A percentile compares a stretch with the other conserved stretches of the same genome.
phyloP scores from a whole-genome alignment of 1,140 invertebrate genomes.

The Magallana gigas region DNA sequence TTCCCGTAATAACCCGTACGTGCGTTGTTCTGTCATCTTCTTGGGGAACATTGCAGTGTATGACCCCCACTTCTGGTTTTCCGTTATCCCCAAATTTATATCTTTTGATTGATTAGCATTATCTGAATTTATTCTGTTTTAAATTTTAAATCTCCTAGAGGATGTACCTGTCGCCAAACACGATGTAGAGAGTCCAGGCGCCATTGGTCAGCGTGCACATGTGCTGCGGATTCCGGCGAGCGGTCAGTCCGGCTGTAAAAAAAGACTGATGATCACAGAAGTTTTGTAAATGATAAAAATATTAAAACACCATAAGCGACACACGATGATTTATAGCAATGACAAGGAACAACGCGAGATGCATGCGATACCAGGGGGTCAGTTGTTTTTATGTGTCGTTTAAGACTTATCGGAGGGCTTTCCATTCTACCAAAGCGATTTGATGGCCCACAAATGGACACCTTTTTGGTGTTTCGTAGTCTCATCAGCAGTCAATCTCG shows the following conservation, averaged over 20 bases:
- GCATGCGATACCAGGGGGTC: background rate
- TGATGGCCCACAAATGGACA: constrained; percentile 22
- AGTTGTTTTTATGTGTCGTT: background rate
- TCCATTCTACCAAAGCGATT: background rate
- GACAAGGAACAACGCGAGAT: background rate
- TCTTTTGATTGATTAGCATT: background rate
- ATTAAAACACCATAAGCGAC: constrained; percentile 25
- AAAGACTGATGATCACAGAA: background rate
- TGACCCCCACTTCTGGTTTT: background rate
- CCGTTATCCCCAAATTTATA: background rate
- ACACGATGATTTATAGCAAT: background rate
- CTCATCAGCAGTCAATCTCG: constrained; percentile 18
- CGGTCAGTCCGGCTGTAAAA: constrained; percentile 1
- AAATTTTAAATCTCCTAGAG: background rate
- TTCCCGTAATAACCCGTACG: background rate
- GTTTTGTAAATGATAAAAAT: constrained; percentile 18
- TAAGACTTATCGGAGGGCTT: background rate
- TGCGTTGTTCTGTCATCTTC: background rate
- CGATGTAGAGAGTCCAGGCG: background rate
- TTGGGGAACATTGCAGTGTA: background rate
- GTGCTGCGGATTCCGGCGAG: background rate
- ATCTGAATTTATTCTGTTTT: background rate
- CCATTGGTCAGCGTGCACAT: background rate
- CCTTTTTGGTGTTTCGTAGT: background rate
- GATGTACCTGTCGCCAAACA: background rate